Base-by-base conservation (phyloP, 2,113 vertebrate species). In the Tetrao urogallus region DNA sequence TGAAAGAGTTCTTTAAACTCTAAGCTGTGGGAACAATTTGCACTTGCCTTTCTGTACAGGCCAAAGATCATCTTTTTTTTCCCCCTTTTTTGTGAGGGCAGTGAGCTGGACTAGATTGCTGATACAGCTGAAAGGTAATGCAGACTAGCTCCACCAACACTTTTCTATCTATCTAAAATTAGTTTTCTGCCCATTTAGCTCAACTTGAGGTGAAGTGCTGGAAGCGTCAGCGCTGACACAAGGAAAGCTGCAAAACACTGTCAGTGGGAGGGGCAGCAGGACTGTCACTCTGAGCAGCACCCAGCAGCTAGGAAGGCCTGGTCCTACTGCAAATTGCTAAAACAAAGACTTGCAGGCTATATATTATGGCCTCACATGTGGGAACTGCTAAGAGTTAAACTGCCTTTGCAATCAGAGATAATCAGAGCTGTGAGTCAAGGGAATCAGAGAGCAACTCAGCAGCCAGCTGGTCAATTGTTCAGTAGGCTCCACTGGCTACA, bases 321-420 rank as follows among this genome's bases (percentile, higher is more conserved):
- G 11, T 32, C 25, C 7, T 2, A 14, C 0, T 36, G 24, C 1
- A 30, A 21, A 13, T 0, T 8, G 22, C 43, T 52, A 34, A 16
- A 20, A 58, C 42, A 13, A 13, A 2, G 54, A 40, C 13, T 24
- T 20, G 20, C 0, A 3, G 24, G 36, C 30, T n/a, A 6, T 12
- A 38, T 8, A 38, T 22, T 0, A 20, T 0, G 8, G 50, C 9
- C 40, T 30, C 27, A 27, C 6, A 34, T 4, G 40, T 5, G 13
- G 32, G 13, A 11, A 15, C 63, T 43, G 21, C 5, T 20, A 20
- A 8, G 32, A 45, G n/a, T 28, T 61, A 43, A 67, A 52, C 11
- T 80, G 5, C n/a, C 14, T 76, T 22, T 42, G 30, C 38, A 73
- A 57, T 43, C 13, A 72, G 40, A 12, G 8, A 50, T 47, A 34